Evolutionary conservation across 2,888 invertebrate species (phyloP), one percentile per base, ranked within the genome.

Genomic region (Caenorhabditis sp.): DNA sequence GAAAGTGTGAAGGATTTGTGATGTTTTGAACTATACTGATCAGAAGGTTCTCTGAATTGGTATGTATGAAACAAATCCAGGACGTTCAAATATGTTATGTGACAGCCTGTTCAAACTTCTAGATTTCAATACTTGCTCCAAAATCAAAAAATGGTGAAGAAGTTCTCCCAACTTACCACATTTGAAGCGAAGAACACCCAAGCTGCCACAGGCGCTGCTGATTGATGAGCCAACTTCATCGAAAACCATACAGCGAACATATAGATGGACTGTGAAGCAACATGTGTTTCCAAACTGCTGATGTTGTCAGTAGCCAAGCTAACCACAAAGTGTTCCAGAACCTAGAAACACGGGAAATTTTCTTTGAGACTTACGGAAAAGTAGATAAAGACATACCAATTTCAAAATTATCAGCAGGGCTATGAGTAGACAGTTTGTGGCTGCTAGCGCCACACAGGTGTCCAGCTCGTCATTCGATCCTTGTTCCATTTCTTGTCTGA

Each of bases 111-210:
- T n/a, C n/a, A n/a, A n/a, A n/a, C n/a, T n/a, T n/a, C n/a, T n/a
- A n/a, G n/a, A n/a, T n/a, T n/a, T n/a, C n/a, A n/a, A n/a, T n/a
- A n/a, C n/a, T n/a, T n/a, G n/a, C 31, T 35, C 31, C 8, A 8
- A 35, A 35, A 6, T 4, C 31, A 4, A 35, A 35, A 35, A 35
- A 6, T 35, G 5, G 31, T 10, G 12, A 31, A 31, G 4, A 31
- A 10, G 6, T 38, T 12, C 38, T 12, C 12, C 2, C 7, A 19
- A 61, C 58, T 61, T 61, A 85, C 87, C 73, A 64, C 61, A 56
- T 76, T 79, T 24, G 77, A 73, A 3, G 80, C 49, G 64, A 86
- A 87, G 47, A 77, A 87, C 19, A 85, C 66, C 87, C 87, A 87
- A 14, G 86, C 82, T 10, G 83, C 49, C 12, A 84, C 68, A 1